Evolutionary conservation across 1,140 invertebrate genomes (phyloP).

Genomic region (Drosophila murphyi): DNA sequence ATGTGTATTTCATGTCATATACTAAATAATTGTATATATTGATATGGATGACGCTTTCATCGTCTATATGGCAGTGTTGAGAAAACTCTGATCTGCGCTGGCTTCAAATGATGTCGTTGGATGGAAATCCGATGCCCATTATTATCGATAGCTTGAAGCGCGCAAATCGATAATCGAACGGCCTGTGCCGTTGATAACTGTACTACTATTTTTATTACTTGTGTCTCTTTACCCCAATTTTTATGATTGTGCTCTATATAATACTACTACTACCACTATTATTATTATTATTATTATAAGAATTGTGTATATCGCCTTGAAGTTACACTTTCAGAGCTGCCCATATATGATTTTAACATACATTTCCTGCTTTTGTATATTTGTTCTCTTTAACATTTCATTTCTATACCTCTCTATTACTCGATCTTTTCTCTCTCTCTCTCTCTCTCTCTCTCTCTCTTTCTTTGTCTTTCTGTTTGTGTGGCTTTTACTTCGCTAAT

Average conservation of each 20-base stretch:
- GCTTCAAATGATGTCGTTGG: conserved; percentile 1
- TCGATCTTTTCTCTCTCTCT: conserved; percentile 33
- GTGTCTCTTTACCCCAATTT: conserved; percentile 8
- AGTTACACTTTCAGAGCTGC: conserved; percentile 5
- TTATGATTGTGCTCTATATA: conserved; percentile 32
- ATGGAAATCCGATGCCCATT: no score
- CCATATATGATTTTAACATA: conserved; percentile 23
- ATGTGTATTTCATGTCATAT: conserved; percentile 19
- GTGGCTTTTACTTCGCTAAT: conserved; percentile 38
- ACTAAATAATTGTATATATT: conserved; percentile 17
- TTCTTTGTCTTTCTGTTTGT: conserved; percentile 31
- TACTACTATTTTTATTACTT: conserved; percentile 6
- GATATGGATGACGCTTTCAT: conserved; percentile 31
- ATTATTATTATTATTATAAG: not conserved
- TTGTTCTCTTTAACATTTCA: conserved; percentile 18
- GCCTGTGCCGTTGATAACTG: conserved; percentile 4
- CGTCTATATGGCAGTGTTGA: conserved; percentile 13
- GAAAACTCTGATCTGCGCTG: not conserved
- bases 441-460: conserved; percentile 43
- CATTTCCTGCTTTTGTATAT: conserved; percentile 17
- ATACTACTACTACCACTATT: not conserved
- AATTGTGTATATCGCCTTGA: conserved; percentile 16
- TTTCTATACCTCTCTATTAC: conserved; percentile 25
- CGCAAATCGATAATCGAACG: conserved; percentile 11
- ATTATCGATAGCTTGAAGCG: conserved; percentile 3